These are phyloP conservation scores for Gobionotothen gibberifrons DNA, from an alignment of 2,797 vertebrate species.

Conservation along the genomic window DNA sequence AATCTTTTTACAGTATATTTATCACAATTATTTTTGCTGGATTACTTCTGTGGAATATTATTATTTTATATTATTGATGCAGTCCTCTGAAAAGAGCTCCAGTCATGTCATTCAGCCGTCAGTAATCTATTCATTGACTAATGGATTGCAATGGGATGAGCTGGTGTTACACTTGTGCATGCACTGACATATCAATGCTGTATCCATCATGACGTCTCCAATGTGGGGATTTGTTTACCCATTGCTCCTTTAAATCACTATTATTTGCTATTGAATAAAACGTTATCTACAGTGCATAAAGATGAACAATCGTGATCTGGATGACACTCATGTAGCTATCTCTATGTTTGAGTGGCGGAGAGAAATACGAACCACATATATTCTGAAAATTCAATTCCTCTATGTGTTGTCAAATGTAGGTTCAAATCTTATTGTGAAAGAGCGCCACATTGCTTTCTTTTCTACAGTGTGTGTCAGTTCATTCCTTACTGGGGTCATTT, in stretches of 20 bases:
- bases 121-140: conserved; percentile 30
- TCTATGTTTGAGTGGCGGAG: not conserved
- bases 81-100: conserved; percentile 22
- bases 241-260: conserved; percentile 16
- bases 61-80: conserved; percentile 36
- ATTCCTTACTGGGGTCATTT: conserved; percentile 10
- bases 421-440: conserved; percentile 12
- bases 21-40: not conserved
- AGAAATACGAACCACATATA: not conserved
- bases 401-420: conserved; percentile 9
- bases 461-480: conserved; percentile 4
- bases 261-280: conserved; percentile 13
- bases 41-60: conserved; percentile 26
- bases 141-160: conserved; percentile 46
- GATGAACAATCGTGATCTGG: conserved; percentile 5
- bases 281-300: conserved; percentile 7
- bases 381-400: not conserved
- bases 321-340: conserved; percentile 1
- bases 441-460: conserved; percentile 12
- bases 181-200: conserved; percentile 27
- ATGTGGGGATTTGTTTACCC: conserved; percentile 25
- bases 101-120: conserved; percentile 29
- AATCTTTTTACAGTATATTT: not conserved
- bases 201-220: conserved; percentile 24
- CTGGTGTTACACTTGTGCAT: conserved; percentile 47